Conservation (phyloP, 2,113 vertebrate species). For the Pantherophis guttatus region DNA sequence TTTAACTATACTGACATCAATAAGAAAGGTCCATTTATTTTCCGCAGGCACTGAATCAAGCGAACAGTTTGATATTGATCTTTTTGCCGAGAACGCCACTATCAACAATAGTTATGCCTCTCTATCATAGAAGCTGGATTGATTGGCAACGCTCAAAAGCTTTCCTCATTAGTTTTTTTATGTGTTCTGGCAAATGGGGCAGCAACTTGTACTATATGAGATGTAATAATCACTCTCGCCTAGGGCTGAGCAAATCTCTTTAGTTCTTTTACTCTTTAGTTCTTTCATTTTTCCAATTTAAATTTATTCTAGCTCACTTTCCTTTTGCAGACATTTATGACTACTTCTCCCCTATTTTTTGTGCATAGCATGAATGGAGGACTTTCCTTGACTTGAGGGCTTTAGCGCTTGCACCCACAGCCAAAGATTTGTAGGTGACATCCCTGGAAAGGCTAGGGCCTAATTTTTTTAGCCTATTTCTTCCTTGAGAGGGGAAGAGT, state of each 20-base stretch:
- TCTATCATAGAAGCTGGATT: not conserved
- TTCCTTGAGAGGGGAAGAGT: not conserved
- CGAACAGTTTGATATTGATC: not conserved
- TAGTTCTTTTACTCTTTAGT: not conserved
- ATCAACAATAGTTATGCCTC: fast-evolving
- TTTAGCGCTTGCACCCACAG: not conserved
- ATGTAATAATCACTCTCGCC: not conserved
- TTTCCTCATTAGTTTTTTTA: not conserved
- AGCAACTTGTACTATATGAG: not conserved
- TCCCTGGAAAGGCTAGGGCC: not conserved
- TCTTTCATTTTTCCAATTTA: not conserved
- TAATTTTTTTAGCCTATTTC: not conserved
- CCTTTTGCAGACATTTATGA: not conserved
- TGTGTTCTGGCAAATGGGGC: not conserved
- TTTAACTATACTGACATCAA: not conserved
- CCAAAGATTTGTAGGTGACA: not conserved
- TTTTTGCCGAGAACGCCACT: not conserved
- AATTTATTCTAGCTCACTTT: not conserved
- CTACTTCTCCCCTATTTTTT: not conserved
- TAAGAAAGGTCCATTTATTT: not conserved
- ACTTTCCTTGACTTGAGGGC: not conserved
- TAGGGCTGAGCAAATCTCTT: not conserved
- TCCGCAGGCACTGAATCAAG: not conserved
- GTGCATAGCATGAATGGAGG: not conserved
- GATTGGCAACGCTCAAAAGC: not conserved